Percentiles rank a stretch among this genome's conserved stretches.
These are phyloP conservation scores for Peromyscus leucopus DNA, from an alignment of 2,113 vertebrate genomes.

Conservation along the genomic window DNA sequence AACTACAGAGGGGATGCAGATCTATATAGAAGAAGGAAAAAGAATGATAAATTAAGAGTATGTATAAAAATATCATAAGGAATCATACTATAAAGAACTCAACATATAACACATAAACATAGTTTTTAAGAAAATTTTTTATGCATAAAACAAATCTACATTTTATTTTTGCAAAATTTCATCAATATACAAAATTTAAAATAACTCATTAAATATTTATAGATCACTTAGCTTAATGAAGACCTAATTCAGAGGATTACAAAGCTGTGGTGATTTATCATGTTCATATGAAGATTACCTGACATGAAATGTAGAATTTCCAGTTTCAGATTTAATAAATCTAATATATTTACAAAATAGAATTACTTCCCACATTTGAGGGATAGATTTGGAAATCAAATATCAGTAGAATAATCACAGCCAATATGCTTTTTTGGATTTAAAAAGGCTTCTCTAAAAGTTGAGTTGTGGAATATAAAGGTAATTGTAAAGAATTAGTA, in stretches of 20 bases:
- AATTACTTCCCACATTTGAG: background rate
- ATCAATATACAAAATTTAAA: background rate
- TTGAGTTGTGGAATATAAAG: background rate
- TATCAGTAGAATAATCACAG: slow-evolving; percentile 75
- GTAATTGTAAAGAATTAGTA: background rate
- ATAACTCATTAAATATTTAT: background rate
- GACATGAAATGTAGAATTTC: slow-evolving; percentile 49
- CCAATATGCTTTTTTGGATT: slow-evolving; percentile 37
- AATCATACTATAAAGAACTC: no score
- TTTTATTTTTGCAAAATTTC: background rate
- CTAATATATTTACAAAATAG: slow-evolving; percentile 53
- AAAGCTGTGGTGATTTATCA: background rate
- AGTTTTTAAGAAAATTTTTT: no score
- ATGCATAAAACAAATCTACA: background rate
- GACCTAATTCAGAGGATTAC: slow-evolving; percentile 19
- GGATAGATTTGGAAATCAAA: slow-evolving; percentile 71
- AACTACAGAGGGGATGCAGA: no score
- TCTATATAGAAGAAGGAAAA: no score
- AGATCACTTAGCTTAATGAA: background rate
- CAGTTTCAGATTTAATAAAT: slow-evolving; percentile 59
- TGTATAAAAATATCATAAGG: no score
- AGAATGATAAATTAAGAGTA: no score
- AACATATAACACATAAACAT: no score
- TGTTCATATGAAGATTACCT: slow-evolving; percentile 43
- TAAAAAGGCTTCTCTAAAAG: slow-evolving; percentile 54